These are phyloP conservation scores for Eurystomus gularis DNA, from an alignment of 2,113 vertebrate genomes.

Conservation along the genomic window DNA sequence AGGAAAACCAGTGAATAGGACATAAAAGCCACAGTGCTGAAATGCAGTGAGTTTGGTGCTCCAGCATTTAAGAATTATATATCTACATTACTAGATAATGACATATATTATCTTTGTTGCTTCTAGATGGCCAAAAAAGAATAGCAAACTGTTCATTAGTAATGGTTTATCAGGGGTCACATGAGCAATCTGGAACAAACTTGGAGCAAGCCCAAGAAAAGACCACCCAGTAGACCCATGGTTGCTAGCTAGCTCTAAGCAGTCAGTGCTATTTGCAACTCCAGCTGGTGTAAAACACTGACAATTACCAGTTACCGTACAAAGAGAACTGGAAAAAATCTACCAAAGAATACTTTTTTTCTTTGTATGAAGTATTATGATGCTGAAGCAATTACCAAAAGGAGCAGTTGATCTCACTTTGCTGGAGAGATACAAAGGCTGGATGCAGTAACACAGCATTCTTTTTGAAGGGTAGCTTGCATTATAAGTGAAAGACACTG, in stretches of 20 bases:
- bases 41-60: not conserved
- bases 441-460: not conserved
- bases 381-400: constrained; percentile 21
- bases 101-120: not conserved
- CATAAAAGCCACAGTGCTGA: not conserved
- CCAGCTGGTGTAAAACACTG: constrained; percentile 42
- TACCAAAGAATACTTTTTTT: not conserved
- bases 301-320: constrained; percentile 45
- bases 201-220: constrained; percentile 31
- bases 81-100: constrained; percentile 34
- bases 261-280: not conserved
- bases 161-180: constrained; percentile 46
- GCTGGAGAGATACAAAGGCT: not conserved
- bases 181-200: constrained; percentile 3
- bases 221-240: constrained; percentile 58
- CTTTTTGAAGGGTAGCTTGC: constrained; percentile 16
- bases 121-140: constrained; percentile 31
- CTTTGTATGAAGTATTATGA: not conserved
- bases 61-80: not conserved
- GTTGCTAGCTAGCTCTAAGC: not conserved
- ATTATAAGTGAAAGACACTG: not conserved
- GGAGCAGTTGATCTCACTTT: constrained; percentile 26
- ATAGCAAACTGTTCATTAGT: constrained; percentile 38
- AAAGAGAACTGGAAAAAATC: constrained; percentile 35
- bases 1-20: not conserved